Conservation (phyloP, 2,888 invertebrate genomes). For the Drosophila sordidula region DNA sequence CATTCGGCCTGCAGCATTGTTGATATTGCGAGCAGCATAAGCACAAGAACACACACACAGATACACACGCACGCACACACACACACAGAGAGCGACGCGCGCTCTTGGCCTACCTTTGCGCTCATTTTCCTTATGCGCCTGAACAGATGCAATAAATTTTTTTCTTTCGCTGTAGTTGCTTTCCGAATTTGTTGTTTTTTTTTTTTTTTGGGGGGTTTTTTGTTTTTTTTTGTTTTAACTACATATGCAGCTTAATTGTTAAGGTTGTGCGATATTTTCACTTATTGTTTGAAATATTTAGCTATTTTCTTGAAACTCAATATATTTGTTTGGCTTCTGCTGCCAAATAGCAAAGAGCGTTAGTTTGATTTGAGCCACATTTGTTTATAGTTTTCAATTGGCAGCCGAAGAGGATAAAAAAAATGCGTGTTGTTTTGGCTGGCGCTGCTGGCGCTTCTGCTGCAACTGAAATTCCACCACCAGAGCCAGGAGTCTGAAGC, state of each 20-base stretch:
- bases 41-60: slow-evolving; percentile 5
- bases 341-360: slow-evolving; percentile 14
- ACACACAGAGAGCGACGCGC: slow-evolving; percentile 15
- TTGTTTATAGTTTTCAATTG: slow-evolving; percentile 43
- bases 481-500: slow-evolving; percentile 37
- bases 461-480: slow-evolving; percentile 62
- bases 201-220: slow-evolving; percentile 9
- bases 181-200: background rate
- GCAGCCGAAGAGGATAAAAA: slow-evolving; percentile 13
- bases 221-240: background rate
- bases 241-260: background rate
- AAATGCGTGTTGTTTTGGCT: slow-evolving; percentile 42
- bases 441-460: slow-evolving; percentile 44
- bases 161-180: slow-evolving; percentile 33
- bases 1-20: slow-evolving; percentile 38
- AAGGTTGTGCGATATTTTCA: slow-evolving; percentile 14
- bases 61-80: slow-evolving; percentile 1
- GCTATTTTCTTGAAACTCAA: background rate
- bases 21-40: slow-evolving; percentile 43
- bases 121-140: slow-evolving; percentile 77
- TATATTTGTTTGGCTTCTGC: slow-evolving; percentile 2
- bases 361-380: slow-evolving; percentile 29
- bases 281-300: slow-evolving; percentile 8
- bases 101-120: slow-evolving; percentile 74
- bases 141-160: slow-evolving; percentile 68